Base-by-base conservation (phyloP, 2,797 vertebrate genomes). In the Enteromius afrohamiltoni region DNA sequence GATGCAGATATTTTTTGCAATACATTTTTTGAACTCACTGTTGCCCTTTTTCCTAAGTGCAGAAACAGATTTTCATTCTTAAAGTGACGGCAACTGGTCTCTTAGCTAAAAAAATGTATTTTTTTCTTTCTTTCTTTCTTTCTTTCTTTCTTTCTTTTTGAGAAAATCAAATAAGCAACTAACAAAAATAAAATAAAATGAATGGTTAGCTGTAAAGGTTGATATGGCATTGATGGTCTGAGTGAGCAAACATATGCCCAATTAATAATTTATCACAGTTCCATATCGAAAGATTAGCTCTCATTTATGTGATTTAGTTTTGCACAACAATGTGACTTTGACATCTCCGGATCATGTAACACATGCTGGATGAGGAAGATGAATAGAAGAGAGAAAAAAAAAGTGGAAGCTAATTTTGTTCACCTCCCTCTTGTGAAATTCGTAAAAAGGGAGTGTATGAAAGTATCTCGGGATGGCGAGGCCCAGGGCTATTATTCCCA, bases 401-500 rank as follows among this genome's bases (percentile, higher is more conserved):
- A 89, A 65, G 53, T 88, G 88, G 90, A 88, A 89, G 91, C 87
- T 87, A 88, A 90, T 91, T 92, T 90, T 53, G 68, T 83, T 80
- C 87, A 70, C 86, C 64, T 70, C 69, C 62, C 90, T 90, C 91
- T 91, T 85, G 77, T 89, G 89, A 91, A 92, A 92, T 89, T 85
- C 87, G 91, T 88, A 88, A 93, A 89, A 90, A 85, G 84, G 89
- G 87, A 82, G 80, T 89, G 91, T 89, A 90, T 85, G 87, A 90
- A 91, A 88, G 88, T 89, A 88, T 85, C 34, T 74, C 51, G 45
- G 64, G 69, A 58, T 62, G 89, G 92, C 82, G 13, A 88, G 82
- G 91, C 94, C 94, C 90, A 88, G 76, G 93, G 95, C 93, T 95
- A 91, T 94, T 95, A 94, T 95, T 93, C 90, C 92, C 94, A 92